Evolutionary conservation across 1,140 invertebrate genomes (phyloP).

Genomic region (Metaphire vulgaris): DNA sequence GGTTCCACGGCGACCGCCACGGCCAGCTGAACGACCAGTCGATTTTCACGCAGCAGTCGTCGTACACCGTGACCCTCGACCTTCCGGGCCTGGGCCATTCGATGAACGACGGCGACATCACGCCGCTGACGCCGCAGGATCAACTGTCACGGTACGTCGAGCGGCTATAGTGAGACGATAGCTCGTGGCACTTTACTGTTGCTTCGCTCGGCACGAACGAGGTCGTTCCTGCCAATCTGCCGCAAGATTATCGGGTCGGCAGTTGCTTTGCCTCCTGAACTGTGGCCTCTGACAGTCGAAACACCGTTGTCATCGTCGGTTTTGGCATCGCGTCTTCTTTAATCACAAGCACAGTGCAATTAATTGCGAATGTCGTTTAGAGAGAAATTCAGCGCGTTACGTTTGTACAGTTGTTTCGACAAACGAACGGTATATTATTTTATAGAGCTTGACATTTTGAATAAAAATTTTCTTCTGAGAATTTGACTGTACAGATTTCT

Average conservation of each 20-base stretch:
- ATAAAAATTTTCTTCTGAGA: neutral
- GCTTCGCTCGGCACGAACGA: too few species aligned
- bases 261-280: too few species aligned
- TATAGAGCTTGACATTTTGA: neutral
- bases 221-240: too few species aligned
- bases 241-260: too few species aligned
- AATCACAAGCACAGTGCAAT: neutral
- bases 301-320: too few species aligned
- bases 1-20: constrained; percentile 72
- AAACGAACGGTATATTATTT: neutral
- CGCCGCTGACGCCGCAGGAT: constrained; percentile 87
- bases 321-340: neutral
- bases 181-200: too few species aligned
- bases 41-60: neutral
- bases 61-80: neutral
- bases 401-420: neutral
- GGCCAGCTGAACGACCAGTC: neutral
- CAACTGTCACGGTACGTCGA: constrained; percentile 87
- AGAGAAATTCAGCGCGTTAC: neutral
- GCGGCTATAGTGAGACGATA: constrained; percentile 61
- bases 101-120: constrained; percentile 88
- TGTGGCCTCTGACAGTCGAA: too few species aligned
- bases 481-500: neutral
- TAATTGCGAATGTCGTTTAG: neutral
- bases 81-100: neutral